Evolutionary conservation across 2,113 vertebrate species (phyloP), one percentile per base, ranked within the genome.

Genomic region (Poeciliopsis retropinna): DNA sequence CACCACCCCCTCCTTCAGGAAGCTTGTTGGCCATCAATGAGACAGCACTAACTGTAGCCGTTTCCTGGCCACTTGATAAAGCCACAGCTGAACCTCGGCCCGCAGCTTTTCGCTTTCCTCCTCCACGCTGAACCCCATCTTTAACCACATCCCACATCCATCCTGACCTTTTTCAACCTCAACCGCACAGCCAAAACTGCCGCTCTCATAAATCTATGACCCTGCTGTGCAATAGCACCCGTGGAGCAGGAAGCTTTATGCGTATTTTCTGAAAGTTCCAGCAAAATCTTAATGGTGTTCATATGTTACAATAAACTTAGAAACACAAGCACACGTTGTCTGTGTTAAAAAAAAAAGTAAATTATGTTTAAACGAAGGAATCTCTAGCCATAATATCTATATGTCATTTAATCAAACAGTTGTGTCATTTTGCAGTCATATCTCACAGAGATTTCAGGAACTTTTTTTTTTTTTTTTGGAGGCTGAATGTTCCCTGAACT

Each of bases 41-140:
- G 91, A 92, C 89, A 92, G 90, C 93, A 90, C 90, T 86, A 94
- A 94, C 94, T 87, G 93, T 91, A 80, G 70, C 54, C n/a, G 27
- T 83, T 93, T 93, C 92, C 92, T 88, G 90, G 84, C 73, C 83
- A 84, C 86, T 86, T 85, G 87, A 90, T 60, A 64, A 57, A 79
- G 64, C 29, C 47, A 76, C 85, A 87, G 82, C 85, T 84, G 85
- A 80, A 87, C 0, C 60, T 51, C 15, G 22, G 60, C 29, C 51
- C n/a, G 31, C 1, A 39, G 44, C 64, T 27, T 75, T 76, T 83
- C 61, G 63, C 75, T 82, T 75, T 60, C 61, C 70, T 31, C 28
- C 41, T 37, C 32, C 67, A 14, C 1, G 60, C 71, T 61, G 60
- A 79, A 70, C 79, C 79, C 82, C 82, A 60, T 75, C 82, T 82